Percentiles rank a stretch among this genome's conserved stretches.
These are phyloP conservation scores for Nephrotoma guestfalica DNA, from an alignment of 2,888 invertebrate genomes.

Conservation along the genomic window DNA sequence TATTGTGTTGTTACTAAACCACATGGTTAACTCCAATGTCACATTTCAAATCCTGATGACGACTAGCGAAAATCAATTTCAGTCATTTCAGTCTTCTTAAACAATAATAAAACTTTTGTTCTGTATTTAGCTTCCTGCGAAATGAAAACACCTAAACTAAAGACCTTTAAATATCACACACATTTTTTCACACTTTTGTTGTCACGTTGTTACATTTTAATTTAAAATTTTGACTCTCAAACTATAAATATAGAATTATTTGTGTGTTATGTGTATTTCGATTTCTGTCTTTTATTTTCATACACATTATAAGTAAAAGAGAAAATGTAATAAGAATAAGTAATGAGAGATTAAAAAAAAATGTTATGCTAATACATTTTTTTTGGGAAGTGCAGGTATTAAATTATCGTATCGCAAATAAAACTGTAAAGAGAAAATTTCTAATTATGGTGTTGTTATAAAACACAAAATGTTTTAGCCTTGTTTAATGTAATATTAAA, in stretches of 20 bases:
- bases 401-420: not conserved
- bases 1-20: not conserved
- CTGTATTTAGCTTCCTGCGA: not conserved
- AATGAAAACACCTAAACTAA: not conserved
- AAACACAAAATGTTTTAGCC: not conserved
- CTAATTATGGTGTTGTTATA: not conserved
- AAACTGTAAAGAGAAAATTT: not conserved
- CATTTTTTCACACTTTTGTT: not conserved
- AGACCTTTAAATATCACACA: not conserved
- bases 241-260: not conserved
- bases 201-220: not conserved
- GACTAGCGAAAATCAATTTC: not conserved
- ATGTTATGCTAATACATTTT: not conserved
- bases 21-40: not conserved
- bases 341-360: not conserved
- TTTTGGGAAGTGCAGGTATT: not conserved
- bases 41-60: not conserved
- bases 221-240: not conserved
- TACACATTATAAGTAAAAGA: not conserved
- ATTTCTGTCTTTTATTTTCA: not conserved
- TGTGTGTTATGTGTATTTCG: not conserved
- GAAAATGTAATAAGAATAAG: not conserved
- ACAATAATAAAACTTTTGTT: not conserved
- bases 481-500: not conserved
- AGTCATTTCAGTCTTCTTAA: not conserved